Evolutionary conservation across 2,888 invertebrate genomes (phyloP), one percentile per base, ranked within the genome.

Genomic region (Rhaphigaster nebulosa): DNA sequence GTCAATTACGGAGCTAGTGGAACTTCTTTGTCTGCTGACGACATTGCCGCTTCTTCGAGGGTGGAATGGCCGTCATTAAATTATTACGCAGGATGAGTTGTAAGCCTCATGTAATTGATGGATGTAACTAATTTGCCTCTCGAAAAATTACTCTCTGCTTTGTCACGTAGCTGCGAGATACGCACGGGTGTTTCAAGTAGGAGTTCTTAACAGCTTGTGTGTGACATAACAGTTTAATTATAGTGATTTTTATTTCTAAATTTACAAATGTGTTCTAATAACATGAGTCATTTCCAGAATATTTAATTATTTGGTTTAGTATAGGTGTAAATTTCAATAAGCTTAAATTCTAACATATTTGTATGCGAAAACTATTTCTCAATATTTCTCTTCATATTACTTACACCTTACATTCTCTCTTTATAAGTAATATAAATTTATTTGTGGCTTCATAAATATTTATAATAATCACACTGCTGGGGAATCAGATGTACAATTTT

Each of bases 71-170:
- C 18, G 76, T 18, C 41, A 76, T 76, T 76, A 76, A 38, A 41
- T 76, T 60, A 34, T 76, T 76, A 76, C 76, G 76, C 76, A 76
- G 76, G 76, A 76, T 76, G 76, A 76, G 76, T 76, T 38, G 76
- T 38, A 76, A 76, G 1, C 76, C 41, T 34, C 34, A 38, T 34
- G 20, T 41, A 76, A 56, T 26, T 56, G 56, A 56, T 56, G 56
- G 56, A 23, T 56, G 56, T 56, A 56, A 76, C 76, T 38, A 76
- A 76, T 76, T 38, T 76, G 76, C 76, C 76, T 76, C 76, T 41
- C 41, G 0, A 38, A 76, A 76, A 76, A 76, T 76, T 76, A 38
- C 76, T 41, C 76, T 20, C 38, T 20, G 76, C 41, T 38, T 38
- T 41, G 76, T 23, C 76, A 76, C 76, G 76, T 76, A 76, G 76